A percentile compares a stretch with the other conserved stretches of the same genome.
These are phyloP conservation scores for Drosophila bipectinata DNA, from an alignment of 1,140 invertebrate genomes.

Conservation along the genomic window DNA sequence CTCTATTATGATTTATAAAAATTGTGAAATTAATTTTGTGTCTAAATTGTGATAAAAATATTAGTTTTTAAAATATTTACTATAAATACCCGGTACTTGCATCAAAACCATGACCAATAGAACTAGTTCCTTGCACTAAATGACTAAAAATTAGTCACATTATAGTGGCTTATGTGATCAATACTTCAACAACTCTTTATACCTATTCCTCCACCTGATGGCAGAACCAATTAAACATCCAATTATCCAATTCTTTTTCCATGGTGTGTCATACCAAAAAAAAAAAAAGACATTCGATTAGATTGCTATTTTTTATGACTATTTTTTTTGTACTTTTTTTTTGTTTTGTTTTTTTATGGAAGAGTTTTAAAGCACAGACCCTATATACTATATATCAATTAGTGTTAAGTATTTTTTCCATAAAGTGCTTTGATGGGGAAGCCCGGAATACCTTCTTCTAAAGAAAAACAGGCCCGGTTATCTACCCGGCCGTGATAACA, in stretches of 20 bases:
- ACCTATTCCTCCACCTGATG: not conserved
- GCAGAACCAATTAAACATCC: not conserved
- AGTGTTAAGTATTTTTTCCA: constrained; percentile 6
- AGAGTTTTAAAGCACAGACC: not conserved
- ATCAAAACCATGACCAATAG: not conserved
- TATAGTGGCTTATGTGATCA: not conserved
- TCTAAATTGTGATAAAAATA: too few relatives aligned
- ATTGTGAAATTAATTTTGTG: too few relatives aligned
- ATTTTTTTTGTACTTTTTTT: not conserved
- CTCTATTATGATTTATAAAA: too few relatives aligned
- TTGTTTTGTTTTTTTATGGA: not conserved
- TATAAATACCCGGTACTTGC: not conserved
- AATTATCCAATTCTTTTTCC: constrained; percentile 10
- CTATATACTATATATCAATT: constrained; percentile 26
- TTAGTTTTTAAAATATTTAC: not conserved
- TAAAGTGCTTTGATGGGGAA: not conserved
- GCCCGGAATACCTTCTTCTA: not conserved
- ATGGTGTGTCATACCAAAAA: constrained; percentile 6
- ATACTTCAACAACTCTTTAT: not conserved
- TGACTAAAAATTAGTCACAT: not conserved
- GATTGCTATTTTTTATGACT: constrained; percentile 13
- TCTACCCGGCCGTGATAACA: not conserved
- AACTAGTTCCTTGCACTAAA: too few relatives aligned
- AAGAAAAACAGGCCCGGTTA: not conserved
- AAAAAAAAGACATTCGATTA: constrained; percentile 25